Conservation (phyloP, 2,113 vertebrate species). For the Ctenodactylus gundi region DNA sequence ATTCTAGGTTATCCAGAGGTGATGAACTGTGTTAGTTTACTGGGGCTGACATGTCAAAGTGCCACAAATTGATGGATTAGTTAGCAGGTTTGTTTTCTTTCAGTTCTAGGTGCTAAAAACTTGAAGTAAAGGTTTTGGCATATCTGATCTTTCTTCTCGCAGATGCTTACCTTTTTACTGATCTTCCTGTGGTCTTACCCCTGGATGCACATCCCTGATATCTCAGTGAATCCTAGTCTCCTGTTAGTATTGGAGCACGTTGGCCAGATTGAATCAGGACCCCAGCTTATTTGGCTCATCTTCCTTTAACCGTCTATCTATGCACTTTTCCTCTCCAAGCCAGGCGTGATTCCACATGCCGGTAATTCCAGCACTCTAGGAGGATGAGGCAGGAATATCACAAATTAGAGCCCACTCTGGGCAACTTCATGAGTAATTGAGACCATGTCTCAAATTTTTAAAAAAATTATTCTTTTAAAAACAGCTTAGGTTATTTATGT, state of each 20-base stretch:
- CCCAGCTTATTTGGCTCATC: not conserved
- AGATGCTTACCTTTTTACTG: not conserved
- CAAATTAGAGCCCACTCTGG: not conserved
- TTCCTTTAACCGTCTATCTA: not conserved
- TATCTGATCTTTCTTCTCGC: not conserved
- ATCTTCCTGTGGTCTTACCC: not conserved
- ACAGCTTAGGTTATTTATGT: no score
- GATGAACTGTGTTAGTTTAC: not conserved
- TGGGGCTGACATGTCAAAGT: not conserved
- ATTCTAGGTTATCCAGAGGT: slow-evolving; percentile 5
- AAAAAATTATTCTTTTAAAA: not conserved
- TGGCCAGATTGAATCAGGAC: not conserved
- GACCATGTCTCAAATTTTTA: not conserved
- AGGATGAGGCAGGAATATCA: not conserved
- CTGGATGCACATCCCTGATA: not conserved
- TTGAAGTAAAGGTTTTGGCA: not conserved
- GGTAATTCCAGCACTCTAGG: not conserved
- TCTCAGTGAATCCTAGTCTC: not conserved
- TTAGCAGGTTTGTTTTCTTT: not conserved
- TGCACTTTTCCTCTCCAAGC: not conserved
- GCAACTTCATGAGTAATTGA: not conserved
- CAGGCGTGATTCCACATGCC: not conserved
- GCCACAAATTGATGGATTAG: not conserved
- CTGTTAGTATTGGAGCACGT: not conserved
- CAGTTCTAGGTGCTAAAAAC: not conserved